Evolutionary conservation across 2,113 vertebrate species (phyloP).

Genomic region (Ascaphus truei): DNA sequence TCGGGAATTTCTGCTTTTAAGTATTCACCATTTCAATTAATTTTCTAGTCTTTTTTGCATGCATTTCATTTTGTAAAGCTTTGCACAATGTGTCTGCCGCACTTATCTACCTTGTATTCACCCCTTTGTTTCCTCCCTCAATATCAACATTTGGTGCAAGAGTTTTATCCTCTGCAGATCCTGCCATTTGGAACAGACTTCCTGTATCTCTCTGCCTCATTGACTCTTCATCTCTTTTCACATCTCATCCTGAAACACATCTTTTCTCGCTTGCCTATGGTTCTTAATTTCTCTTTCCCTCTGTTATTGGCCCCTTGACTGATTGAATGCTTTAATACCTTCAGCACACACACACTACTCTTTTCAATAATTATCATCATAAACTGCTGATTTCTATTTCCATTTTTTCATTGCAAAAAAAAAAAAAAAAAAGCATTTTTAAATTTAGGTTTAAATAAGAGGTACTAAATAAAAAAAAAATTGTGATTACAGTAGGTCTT

Average conservation of each 20-base stretch:
- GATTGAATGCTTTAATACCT: conserved; percentile 36
- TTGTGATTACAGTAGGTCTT: conserved; percentile 25
- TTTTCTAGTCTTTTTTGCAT: conserved; percentile 1
- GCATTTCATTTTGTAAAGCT: background rate
- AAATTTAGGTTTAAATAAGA: conserved; percentile 24
- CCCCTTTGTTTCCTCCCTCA: conserved; percentile 27
- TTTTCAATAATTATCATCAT: conserved; percentile 37
- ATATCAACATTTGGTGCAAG: conserved; percentile 32
- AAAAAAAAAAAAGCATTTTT: conserved; percentile 36
- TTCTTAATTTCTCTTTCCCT: conserved; percentile 38
- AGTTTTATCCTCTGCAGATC: conserved; percentile 34
- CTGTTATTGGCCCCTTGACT: conserved; percentile 37
- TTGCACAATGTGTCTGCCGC: background rate
- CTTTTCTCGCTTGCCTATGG: conserved; percentile 37
- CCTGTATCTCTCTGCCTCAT: conserved; percentile 38
- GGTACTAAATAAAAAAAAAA: conserved; percentile 13
- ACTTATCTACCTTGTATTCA: background rate
- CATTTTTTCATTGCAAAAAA: conserved; percentile 35
- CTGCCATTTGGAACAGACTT: conserved; percentile 33
- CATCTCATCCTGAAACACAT: conserved; percentile 38
- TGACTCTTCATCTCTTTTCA: conserved; percentile 38
- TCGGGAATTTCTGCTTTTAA: no score
- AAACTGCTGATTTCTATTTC: conserved; percentile 35
- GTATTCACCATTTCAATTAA: background rate
- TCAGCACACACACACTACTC: conserved; percentile 24